A percentile compares a stretch with the other conserved stretches of the same genome.
Evolutionary conservation across 2,113 vertebrate species (phyloP).

Genomic region (Oryzias curvinotus): DNA sequence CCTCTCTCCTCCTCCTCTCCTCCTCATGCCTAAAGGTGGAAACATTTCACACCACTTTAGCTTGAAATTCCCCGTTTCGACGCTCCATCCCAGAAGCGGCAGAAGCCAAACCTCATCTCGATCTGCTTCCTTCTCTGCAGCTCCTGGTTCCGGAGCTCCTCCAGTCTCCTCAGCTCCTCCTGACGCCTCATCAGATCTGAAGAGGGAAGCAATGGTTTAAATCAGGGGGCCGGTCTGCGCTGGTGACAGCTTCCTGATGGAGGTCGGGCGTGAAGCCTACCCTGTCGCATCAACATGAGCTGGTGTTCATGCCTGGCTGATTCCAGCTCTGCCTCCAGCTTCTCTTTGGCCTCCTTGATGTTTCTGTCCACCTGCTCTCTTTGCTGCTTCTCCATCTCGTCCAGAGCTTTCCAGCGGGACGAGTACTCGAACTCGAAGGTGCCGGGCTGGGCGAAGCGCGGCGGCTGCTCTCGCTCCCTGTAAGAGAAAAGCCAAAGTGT

Average conservation of each 20-base stretch:
- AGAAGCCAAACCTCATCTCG: slow-evolving; percentile 85
- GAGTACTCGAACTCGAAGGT: slow-evolving; percentile 99
- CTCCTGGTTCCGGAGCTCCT: slow-evolving; percentile 96
- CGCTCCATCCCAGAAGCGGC: neutral
- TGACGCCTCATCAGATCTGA: slow-evolving; percentile 97
- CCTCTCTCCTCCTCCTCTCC: slow-evolving; percentile 90
- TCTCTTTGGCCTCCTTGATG: slow-evolving; percentile 94
- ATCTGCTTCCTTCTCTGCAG: slow-evolving; percentile 97
- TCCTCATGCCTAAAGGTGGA: slow-evolving; percentile 85
- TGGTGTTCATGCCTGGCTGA: slow-evolving; percentile 96
- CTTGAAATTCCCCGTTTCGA: neutral
- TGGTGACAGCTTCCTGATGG: neutral
- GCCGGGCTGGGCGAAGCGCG: slow-evolving; percentile 94
- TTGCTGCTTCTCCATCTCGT: slow-evolving; percentile 97
- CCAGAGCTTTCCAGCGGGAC: slow-evolving; percentile 96
- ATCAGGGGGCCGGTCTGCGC: neutral
- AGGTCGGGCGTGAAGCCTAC: slow-evolving; percentile 58
- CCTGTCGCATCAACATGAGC: slow-evolving; percentile 98
- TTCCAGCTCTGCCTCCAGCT: slow-evolving; percentile 97
- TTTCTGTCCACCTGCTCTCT: slow-evolving; percentile 92
- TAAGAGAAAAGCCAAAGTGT: neutral
- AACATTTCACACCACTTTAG: neutral
- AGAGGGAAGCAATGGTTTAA: neutral
- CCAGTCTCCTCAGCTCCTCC: slow-evolving; percentile 92
- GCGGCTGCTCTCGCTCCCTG: slow-evolving; percentile 91